Base-by-base conservation (phyloP, 2,888 invertebrate species). In the Cheilosia soror region DNA sequence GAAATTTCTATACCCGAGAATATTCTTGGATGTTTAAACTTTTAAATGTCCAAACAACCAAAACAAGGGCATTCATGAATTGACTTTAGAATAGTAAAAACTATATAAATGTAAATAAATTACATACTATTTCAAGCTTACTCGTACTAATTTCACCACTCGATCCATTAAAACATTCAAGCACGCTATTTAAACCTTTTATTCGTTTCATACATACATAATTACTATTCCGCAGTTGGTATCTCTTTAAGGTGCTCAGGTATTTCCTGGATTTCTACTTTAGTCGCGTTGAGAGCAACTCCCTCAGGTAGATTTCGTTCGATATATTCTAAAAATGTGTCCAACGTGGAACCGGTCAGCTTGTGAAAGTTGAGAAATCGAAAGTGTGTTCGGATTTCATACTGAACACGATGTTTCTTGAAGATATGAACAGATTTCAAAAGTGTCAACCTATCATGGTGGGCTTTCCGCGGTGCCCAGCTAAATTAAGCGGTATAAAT, bases 301-400 rank as follows among this genome's bases (percentile, higher is more conserved):
- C 99, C 99, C 94, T 99, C 99, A 0, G 99, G 99, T 71, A 99
- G 93, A 93, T 99, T 99, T 89, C 99, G 94, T 92, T 99, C 96
- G 78, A 99, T 95, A 91, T 99, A 99, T 93, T 99, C 99, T 68
- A 99, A 93, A 91, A 97, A 97, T 9, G 99, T 99, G 88, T 97
- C 97, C 60, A 98, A 96, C 11, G 99, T 99, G 4, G 98, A 98
- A 0, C 98, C 98, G 0, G 99, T 99, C 11, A 99, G 90, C 89
- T 96, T 94, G 89, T 96, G 95, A 33, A 98, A 94, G 89, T 96
- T 95, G 89, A 98, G 93, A 89, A 96, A 96, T 83, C 96, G 94
- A 91, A 96, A 98, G 92, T 98, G 96, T 3, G 99, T 99, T 88
- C 99, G 94, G 20, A 96, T 94, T 93, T 99, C 99, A 92, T 99